Evolutionary conservation across 2,113 vertebrate species (phyloP), one percentile per base, ranked within the genome.

Genomic region (Meleagris gallopavo): DNA sequence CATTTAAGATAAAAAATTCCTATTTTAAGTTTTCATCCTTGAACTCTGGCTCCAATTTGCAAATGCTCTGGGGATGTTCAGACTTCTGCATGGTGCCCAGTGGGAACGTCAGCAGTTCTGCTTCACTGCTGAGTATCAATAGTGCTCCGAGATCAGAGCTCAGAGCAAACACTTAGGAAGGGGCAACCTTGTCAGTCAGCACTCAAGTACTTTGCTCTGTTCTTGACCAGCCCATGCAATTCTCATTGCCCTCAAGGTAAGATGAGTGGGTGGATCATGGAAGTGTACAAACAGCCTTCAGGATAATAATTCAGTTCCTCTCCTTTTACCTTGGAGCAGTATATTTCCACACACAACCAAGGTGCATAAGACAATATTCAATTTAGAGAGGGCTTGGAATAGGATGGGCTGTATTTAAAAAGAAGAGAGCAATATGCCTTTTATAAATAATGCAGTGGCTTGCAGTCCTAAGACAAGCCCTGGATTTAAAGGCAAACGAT

Each of bases 171-270:
- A 9, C 76, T 91, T 89, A 89, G 95, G 82, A 96, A 96, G 87
- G 94, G 91, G 79, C 95, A 95, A 71, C 91, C 94, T 88, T 95
- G 96, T 96, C 94, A 95, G 89, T 95, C 96, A 97, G 76, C 69
- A 36, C 52, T 89, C 83, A 88, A 94, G 89, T 95, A 71, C 92
- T 96, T 91, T 93, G 92, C 96, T 95, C 93, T 93, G 93, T 83
- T 96, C 93, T 95, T 95, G 93, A 96, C 91, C 91, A 95, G 83
- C 93, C 93, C 75, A 74, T 78, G 84, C 75, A 95, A 94, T 94
- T 95, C 87, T 71, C 43, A 29, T 88, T 0, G 2, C 91, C 89
- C 89, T 95, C 89, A 91, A 97, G 93, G 91, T 83, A 95, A 95
- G 88, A 94, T 67, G 89, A 95, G 93, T 86, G 91, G 82, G 93